These are phyloP conservation scores for Candoia aspera DNA, from an alignment of 2,113 vertebrate species.

Conservation along the genomic window DNA sequence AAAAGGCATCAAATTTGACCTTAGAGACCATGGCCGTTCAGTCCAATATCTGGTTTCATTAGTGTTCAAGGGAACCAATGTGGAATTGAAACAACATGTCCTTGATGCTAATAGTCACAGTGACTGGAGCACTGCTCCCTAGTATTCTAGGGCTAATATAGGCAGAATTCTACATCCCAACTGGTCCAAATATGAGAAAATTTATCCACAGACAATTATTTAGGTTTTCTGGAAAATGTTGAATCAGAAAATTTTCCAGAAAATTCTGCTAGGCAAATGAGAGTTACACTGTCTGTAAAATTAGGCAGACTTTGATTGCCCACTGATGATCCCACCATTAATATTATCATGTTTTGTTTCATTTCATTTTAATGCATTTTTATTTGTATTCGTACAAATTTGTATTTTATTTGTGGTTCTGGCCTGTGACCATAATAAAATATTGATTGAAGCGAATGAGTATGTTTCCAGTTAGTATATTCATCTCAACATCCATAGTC, in stretches of 20 bases:
- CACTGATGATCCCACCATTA: too few species aligned
- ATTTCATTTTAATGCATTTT: too few species aligned
- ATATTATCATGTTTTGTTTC: too few species aligned
- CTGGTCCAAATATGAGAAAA: not conserved
- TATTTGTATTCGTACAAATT: too few species aligned
- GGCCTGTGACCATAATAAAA: too few species aligned
- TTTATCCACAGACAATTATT: not conserved
- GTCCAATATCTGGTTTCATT: not conserved
- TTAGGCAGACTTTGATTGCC: too few species aligned
- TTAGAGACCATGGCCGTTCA: not conserved
- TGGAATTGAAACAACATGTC: not conserved
- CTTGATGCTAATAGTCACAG: not conserved
- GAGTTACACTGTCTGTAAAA: too few species aligned
- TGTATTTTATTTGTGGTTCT: too few species aligned
- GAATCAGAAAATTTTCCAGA: not conserved
- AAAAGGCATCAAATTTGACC: not conserved
- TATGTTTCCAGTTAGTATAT: not conserved
- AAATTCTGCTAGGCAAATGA: not conserved
- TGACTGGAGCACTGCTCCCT: not conserved
- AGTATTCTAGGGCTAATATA: not conserved
- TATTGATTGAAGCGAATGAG: not conserved
- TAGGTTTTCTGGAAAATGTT: not conserved
- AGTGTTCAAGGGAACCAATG: not conserved
- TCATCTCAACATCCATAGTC: not conserved
- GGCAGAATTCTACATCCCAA: not conserved